Evolutionary conservation across 2,113 vertebrate genomes (phyloP), one percentile per base, ranked within the genome.

Genomic region (Colaptes auratus): DNA sequence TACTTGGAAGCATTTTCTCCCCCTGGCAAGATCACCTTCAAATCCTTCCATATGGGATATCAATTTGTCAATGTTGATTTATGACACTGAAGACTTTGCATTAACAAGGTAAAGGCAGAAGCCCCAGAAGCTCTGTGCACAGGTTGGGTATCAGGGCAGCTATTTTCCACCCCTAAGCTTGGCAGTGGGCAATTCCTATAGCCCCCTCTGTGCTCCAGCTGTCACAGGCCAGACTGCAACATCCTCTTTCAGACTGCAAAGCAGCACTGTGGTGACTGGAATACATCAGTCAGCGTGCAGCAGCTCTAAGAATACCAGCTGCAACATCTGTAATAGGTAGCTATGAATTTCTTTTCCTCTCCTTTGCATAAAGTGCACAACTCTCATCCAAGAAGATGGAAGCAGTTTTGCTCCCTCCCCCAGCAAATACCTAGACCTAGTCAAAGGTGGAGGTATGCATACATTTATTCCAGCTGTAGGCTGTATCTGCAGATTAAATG

Each of bases 381-480:
- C 33, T 48, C 44, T 74, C 27, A 48, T 16, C 87, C 72, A 91
- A 71, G 36, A 77, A 88, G 24, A 75, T 35, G 23, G 65, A 66
- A 94, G 48, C 21, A n/a, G 10, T 72, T 95, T 65, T 86, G 27
- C 16, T 69, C 60, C 35, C 66, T 28, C 58, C 66, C 36, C 24
- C 24, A 39, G 39, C 11, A 86, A 91, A 95, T 81, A 81, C 73
- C 72, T 94, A 64, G 88, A 36, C 65, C 79, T 25, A 73, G 46
- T 66, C 90, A 90, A 60, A 96, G 90, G 69, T 71, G 80, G 64
- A 93, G 85, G 79, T 88, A 96, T 92, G 90, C 86, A 52, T 60
- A 88, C 15, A 88, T 86, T 92, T 87, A 55, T 67, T 81, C 78
- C 92, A 95, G 87, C 91, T 93, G 87, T 80, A 58, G 42, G 64